Conservation (phyloP, 1,140 invertebrate species). For the Latrodectus geometricus region DNA sequence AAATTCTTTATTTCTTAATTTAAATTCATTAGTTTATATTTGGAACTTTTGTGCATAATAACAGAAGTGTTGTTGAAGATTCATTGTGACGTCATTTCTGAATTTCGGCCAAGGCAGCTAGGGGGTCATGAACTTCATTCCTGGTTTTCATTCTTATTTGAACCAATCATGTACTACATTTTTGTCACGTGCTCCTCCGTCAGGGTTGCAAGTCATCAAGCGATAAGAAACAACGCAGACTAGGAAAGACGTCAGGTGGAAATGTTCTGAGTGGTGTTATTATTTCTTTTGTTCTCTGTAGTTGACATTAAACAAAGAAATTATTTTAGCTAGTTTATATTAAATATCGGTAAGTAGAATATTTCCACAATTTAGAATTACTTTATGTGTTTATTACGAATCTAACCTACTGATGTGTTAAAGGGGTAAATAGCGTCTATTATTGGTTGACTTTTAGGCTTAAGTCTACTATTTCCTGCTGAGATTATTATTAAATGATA, state of each 20-base stretch:
- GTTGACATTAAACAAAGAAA: constrained; percentile 1
- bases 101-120: constrained; percentile 58
- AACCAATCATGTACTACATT: constrained; percentile 35
- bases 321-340: neutral
- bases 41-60: too few relatives aligned
- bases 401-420: neutral
- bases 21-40: too few relatives aligned
- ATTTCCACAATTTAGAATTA: too few relatives aligned
- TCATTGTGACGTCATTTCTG: neutral
- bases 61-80: too few relatives aligned
- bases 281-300: constrained; percentile 38
- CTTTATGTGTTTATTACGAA: too few relatives aligned
- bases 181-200: constrained; percentile 45
- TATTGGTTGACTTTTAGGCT: constrained; percentile 51
- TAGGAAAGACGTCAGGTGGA: constrained; percentile 54
- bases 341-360: too few relatives aligned
- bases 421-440: constrained; percentile 38
- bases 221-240: constrained; percentile 54
- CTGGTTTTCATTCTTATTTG: constrained; percentile 33
- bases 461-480: constrained; percentile 50
- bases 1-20: too few relatives aligned
- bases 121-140: constrained; percentile 60
- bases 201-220: constrained; percentile 59
- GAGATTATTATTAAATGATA: neutral
- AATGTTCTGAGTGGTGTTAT: constrained; percentile 31